These are phyloP conservation scores for Agrypnia vestita DNA, from an alignment of 1,140 invertebrate species.

Conservation along the genomic window DNA sequence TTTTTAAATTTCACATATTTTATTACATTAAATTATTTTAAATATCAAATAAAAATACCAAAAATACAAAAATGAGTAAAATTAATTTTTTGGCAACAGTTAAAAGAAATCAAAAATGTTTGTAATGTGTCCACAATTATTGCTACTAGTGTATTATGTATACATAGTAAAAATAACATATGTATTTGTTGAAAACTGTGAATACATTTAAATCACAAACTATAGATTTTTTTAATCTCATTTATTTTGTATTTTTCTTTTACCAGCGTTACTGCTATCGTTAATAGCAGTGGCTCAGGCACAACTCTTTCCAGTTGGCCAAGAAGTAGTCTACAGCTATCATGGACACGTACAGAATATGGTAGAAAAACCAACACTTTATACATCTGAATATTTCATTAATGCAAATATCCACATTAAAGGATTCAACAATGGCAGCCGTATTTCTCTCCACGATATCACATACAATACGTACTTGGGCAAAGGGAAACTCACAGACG, in stretches of 20 bases:
- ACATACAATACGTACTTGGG: constrained; percentile 47
- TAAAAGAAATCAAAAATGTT: too few relatives aligned
- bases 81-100: too few relatives aligned
- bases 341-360: constrained; percentile 41
- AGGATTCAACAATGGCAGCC: constrained; percentile 31
- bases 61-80: too few relatives aligned
- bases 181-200: too few relatives aligned
- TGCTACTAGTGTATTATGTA: too few relatives aligned
- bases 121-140: too few relatives aligned
- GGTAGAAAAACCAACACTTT: constrained; percentile 39
- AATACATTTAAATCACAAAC: neutral
- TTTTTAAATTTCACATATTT: too few relatives aligned
- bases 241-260: constrained; percentile 1
- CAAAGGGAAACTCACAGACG: constrained; percentile 23
- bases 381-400: constrained; percentile 47
- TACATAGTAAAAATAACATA: too few relatives aligned
- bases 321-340: constrained; percentile 50
- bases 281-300: constrained; percentile 25
- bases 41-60: too few relatives aligned
- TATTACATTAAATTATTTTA: too few relatives aligned
- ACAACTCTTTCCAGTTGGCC: constrained; percentile 19
- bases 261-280: constrained; percentile 30
- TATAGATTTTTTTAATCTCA: neutral
- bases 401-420: constrained; percentile 46
- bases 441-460: constrained; percentile 39